Evolutionary conservation across 2,797 vertebrate species (phyloP).

Genomic region (Silurus lanzhouensis): DNA sequence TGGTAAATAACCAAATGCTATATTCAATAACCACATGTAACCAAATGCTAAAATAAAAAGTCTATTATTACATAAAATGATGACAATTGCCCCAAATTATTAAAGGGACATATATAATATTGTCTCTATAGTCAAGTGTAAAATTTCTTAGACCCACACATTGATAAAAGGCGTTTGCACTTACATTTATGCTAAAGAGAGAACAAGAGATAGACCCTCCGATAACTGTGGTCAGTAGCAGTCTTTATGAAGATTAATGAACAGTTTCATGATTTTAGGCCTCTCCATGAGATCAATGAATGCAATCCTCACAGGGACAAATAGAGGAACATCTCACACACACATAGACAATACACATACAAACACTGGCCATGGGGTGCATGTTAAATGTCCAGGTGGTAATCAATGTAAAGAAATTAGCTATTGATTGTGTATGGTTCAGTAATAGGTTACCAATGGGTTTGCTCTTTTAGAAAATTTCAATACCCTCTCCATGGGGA

Average conservation of each 20-base stretch:
- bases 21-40: no score
- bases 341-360: constrained; percentile 63
- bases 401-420: constrained; percentile 97
- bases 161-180: constrained; percentile 62
- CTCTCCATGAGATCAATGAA: constrained; percentile 82
- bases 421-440: constrained; percentile 95
- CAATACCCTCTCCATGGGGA: constrained; percentile 82
- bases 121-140: neutral
- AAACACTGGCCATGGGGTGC: constrained; percentile 80
- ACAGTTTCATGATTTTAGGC: constrained; percentile 90
- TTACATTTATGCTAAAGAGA: constrained; percentile 48
- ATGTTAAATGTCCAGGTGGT: constrained; percentile 92
- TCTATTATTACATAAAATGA: neutral
- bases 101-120: neutral
- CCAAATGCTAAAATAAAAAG: neutral
- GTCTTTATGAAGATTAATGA: constrained; percentile 86
- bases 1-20: neutral
- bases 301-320: constrained; percentile 84
- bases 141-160: constrained; percentile 14
- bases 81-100: neutral
- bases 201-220: constrained; percentile 58
- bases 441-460: constrained; percentile 94
- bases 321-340: constrained; percentile 70
- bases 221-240: constrained; percentile 71
- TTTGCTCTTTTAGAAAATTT: constrained; percentile 95